A percentile compares a stretch with the other conserved stretches of the same genome.
phyloP scores from a whole-genome alignment of 92 coral and sea anemone species.

The Micromussa lordhowensis region DNA sequence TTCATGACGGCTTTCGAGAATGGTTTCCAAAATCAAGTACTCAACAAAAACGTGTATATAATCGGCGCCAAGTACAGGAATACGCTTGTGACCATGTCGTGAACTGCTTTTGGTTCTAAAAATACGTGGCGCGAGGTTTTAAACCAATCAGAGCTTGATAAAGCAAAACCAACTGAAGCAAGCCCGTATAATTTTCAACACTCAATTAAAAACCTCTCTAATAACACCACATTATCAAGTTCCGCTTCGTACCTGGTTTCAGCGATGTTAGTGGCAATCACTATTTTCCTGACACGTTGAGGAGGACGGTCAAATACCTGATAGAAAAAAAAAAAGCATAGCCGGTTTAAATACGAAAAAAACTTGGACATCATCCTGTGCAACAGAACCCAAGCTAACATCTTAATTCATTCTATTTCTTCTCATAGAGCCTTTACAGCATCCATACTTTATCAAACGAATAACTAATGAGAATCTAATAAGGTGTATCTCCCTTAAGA shows the following conservation, averaged over 20 bases:
- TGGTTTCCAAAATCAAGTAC: too few relatives aligned
- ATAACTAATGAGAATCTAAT: background rate
- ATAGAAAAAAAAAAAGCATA: background rate
- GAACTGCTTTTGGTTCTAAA: background rate
- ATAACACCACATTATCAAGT: background rate
- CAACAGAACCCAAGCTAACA: background rate
- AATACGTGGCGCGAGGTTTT: background rate
- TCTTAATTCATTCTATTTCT: too few relatives aligned
- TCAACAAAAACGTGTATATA: too few relatives aligned
- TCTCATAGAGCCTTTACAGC: background rate
- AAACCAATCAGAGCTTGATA: too few relatives aligned
- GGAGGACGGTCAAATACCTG: constrained; percentile 98
- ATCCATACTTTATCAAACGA: too few relatives aligned
- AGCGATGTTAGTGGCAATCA: constrained; percentile 95
- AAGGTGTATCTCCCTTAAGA: too few relatives aligned
- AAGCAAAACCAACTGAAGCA: too few relatives aligned
- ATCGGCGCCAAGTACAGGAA: too few relatives aligned
- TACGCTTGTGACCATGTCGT: background rate
- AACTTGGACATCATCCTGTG: background rate
- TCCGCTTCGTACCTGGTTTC: constrained; percentile 85
- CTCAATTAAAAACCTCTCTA: too few relatives aligned
- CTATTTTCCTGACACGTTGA: constrained; percentile 85
- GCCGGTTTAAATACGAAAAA: background rate
- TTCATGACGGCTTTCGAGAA: too few relatives aligned
- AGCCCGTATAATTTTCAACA: too few relatives aligned